A percentile compares a stretch with the other conserved stretches of the same genome.
phyloP scores from a whole-genome alignment of 2,113 vertebrate species.

The Agelaius tricolor region DNA sequence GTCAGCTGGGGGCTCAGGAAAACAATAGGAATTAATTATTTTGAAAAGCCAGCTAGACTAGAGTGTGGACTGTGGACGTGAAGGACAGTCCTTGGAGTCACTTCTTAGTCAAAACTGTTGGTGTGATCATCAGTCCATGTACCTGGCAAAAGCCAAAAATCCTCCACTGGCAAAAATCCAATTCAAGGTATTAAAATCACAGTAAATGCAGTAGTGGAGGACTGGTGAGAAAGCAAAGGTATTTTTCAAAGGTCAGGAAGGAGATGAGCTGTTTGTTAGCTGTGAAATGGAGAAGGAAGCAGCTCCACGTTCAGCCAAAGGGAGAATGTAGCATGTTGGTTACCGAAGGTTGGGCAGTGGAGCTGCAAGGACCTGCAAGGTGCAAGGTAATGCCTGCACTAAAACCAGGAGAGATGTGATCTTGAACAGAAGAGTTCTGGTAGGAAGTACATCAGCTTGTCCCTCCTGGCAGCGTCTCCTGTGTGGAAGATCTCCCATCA shows the following conservation, averaged over 20 bases:
- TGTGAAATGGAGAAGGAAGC: background rate
- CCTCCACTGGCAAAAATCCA: background rate
- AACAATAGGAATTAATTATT: background rate
- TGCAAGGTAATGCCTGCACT: background rate
- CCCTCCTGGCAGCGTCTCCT: background rate
- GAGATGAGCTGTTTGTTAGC: background rate
- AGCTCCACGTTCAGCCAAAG: accelerated
- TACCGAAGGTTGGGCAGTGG: accelerated
- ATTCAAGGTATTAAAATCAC: background rate
- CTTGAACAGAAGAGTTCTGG: background rate
- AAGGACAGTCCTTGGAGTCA: background rate
- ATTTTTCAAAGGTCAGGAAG: background rate
- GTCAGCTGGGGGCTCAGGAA: background rate
- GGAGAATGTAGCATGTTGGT: accelerated
- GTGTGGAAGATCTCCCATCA: background rate
- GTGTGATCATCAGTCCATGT: background rate
- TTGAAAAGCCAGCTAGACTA: background rate
- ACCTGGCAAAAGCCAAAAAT: background rate
- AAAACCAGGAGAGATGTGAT: background rate
- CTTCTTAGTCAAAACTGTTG: background rate
- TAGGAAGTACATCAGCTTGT: background rate
- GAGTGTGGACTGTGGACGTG: accelerated
- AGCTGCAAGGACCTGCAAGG: background rate
- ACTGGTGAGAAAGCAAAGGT: background rate
- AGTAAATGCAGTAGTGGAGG: background rate